Conservation (phyloP, 2,888 invertebrate genomes). For the Perithous albicinctus region DNA sequence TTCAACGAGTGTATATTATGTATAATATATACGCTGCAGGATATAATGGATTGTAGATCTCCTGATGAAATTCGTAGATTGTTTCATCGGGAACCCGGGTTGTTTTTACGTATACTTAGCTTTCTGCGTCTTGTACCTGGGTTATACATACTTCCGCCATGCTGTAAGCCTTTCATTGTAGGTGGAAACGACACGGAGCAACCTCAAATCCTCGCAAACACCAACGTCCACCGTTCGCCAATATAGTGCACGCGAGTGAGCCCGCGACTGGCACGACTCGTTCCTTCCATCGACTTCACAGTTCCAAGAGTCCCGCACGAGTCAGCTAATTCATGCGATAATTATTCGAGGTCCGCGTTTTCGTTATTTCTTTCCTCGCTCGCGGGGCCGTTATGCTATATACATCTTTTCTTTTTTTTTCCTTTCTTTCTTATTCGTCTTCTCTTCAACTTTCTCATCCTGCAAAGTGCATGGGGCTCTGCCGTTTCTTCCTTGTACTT, state of each 20-base stretch:
- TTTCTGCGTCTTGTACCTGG: constrained; percentile 41
- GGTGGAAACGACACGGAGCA: constrained; percentile 42
- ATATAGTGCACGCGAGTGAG: constrained; percentile 65
- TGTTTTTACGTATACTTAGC: constrained; percentile 20
- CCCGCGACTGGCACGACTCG: constrained; percentile 67
- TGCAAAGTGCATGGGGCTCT: background rate
- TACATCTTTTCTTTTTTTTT: no score
- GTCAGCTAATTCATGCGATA: constrained; percentile 66
- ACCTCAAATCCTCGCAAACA: constrained; percentile 55
- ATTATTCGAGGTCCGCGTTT: constrained; percentile 63
- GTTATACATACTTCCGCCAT: constrained; percentile 44
- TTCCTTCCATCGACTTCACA: constrained; percentile 51
- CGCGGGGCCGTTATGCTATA: constrained; percentile 38
- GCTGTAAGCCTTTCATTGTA: background rate
- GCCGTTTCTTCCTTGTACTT: constrained; percentile 54
- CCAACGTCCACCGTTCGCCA: constrained; percentile 48
- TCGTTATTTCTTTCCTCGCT: constrained; percentile 61
- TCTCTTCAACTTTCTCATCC: constrained; percentile 39
- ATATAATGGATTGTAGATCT: constrained; percentile 12
- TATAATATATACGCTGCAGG: background rate
- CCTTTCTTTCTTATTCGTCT: constrained; percentile 37
- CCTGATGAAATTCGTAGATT: constrained; percentile 27
- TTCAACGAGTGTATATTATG: background rate
- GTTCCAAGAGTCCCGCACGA: constrained; percentile 64
- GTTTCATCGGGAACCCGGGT: constrained; percentile 25